Base-by-base conservation (phyloP, 2,113 vertebrate species). In the Tichodroma muraria region DNA sequence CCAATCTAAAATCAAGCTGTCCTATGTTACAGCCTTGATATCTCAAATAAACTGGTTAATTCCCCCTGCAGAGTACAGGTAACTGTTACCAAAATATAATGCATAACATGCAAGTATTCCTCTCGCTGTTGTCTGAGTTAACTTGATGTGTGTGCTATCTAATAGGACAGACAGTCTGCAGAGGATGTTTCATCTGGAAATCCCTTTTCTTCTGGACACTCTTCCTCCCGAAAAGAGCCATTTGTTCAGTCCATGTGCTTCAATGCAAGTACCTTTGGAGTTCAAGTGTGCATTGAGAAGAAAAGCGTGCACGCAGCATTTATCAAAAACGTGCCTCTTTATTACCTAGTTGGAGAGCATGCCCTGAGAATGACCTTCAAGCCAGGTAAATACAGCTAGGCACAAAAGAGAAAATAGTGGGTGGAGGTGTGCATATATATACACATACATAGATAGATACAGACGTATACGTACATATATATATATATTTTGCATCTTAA, bases 261-360 rank as follows among this genome's bases (percentile, higher is more conserved):
- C 85, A 95, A 95, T 22, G 50, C 85, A 59, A 97, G 50, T 40
- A 96, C 89, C 1, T 97, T 97, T 75, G 97, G 97, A 42, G 47
- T 95, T 87, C 54, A 97, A 90, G 61, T 88, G 82, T 98, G 89
- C 38, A 17, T 95, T 86, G 91, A 97, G 87, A 91, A 60, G 56
- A 96, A 95, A 85, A 71, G 64, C 1, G 3, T 93, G 13, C 88
- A 82, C 3, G 93, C 87, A 83, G 89, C 61, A 15, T 94, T 86
- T 47, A 49, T 93, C 37, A 94, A 88, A 89, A 89, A 93, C 2
- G 40, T 91, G 5, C 91, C 89, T 24, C 52, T 97, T 37, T 91
- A 94, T 81, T 93, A 87, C 56, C 15, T 96, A 5, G n/a, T 95
- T 80, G 92, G 94, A 66, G 95, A 97, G 37, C 94, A 97, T 4